Percentiles rank a stretch among this genome's conserved stretches.
phyloP scores from a whole-genome alignment of 2,797 vertebrate genomes.

The Gymnothorax reevesii region DNA sequence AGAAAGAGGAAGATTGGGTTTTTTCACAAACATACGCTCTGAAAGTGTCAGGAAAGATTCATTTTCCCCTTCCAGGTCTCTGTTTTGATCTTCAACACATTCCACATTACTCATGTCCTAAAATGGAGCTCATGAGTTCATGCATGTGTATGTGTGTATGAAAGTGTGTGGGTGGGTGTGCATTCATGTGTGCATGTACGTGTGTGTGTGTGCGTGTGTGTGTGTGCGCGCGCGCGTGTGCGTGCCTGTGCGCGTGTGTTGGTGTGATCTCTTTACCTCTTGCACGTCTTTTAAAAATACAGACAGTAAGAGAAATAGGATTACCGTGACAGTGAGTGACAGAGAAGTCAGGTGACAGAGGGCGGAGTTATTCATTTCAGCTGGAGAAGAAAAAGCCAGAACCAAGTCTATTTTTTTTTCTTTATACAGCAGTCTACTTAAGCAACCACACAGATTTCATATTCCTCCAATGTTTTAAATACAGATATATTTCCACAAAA shows the following conservation, averaged over 20 bases:
- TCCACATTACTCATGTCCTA: constrained; percentile 7
- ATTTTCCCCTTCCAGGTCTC: background rate
- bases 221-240: too few species aligned
- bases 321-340: constrained; percentile 1
- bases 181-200: background rate
- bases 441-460: too few species aligned
- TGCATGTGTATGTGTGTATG: background rate
- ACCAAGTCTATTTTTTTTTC: too few species aligned
- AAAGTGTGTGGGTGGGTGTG: background rate
- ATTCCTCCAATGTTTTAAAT: too few species aligned
- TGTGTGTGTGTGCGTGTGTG: background rate
- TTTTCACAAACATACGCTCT: constrained; percentile 17
- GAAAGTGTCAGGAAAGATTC: constrained; percentile 32
- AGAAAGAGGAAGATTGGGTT: constrained; percentile 34
- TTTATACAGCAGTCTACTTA: too few species aligned
- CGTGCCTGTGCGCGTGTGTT: background rate
- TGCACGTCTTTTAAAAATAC: constrained; percentile 9
- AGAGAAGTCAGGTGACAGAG: constrained; percentile 19
- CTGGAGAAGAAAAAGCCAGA: too few species aligned
- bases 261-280: constrained; percentile 6
- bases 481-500: too few species aligned
- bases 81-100: background rate
- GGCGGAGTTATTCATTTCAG: too few species aligned
- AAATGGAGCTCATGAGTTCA: too few species aligned
- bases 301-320: constrained; percentile 26